These are phyloP conservation scores for Taxidea taxus DNA, from an alignment of 2,113 vertebrate species.

Conservation along the genomic window DNA sequence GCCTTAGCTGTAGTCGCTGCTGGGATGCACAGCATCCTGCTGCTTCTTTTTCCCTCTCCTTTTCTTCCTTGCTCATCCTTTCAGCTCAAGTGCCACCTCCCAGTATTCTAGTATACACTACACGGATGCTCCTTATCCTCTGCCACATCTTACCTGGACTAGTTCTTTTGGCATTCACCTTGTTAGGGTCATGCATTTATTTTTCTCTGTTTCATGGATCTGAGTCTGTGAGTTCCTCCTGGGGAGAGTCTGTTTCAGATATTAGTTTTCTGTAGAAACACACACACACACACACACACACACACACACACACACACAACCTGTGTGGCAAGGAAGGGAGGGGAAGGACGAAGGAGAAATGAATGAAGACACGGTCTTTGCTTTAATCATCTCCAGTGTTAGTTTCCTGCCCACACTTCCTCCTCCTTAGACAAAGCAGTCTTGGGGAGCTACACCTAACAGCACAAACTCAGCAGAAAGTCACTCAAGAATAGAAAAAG, in stretches of 20 bases:
- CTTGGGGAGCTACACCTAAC: background rate
- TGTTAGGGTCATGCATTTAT: background rate
- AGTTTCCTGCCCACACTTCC: background rate
- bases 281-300: background rate
- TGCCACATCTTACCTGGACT: background rate
- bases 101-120: background rate
- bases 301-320: background rate
- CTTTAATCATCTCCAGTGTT: background rate
- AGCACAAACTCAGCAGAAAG: background rate
- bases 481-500: background rate
- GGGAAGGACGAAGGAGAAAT: background rate
- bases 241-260: background rate
- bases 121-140: background rate
- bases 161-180: background rate
- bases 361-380: background rate
- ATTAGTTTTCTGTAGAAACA: background rate
- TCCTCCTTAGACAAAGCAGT: background rate
- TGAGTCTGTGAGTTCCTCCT: background rate
- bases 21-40: background rate
- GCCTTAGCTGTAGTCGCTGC: background rate
- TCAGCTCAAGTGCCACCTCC: background rate
- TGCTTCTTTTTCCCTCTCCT: background rate
- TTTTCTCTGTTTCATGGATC: background rate
- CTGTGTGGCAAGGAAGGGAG: background rate
- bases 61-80: background rate